A percentile compares a stretch with the other conserved stretches of the same genome.
Evolutionary conservation across 2,797 vertebrate genomes (phyloP).

Genomic region (Morelia viridis): DNA sequence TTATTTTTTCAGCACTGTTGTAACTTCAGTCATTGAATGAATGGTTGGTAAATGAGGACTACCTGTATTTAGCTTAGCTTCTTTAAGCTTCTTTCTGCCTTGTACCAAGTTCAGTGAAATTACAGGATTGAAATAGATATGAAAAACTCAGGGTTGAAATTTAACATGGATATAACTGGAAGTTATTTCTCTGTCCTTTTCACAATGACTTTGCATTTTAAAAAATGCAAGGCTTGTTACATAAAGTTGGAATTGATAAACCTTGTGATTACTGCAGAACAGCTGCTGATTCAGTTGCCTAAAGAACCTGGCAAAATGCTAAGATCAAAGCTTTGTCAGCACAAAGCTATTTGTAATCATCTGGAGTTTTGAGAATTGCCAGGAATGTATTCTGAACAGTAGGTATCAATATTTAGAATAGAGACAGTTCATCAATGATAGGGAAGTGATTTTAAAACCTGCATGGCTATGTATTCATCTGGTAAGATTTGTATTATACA

Average conservation of each 20-base stretch:
- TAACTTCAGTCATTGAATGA: background rate
- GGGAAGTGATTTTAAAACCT: background rate
- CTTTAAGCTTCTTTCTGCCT: background rate
- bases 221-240: background rate
- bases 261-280: slow-evolving; percentile 15
- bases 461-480: background rate
- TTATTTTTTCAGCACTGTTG: too few relatives aligned
- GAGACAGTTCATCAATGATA: background rate
- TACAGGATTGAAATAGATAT: background rate
- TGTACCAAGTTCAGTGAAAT: background rate
- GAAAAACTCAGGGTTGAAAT: background rate
- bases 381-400: slow-evolving; percentile 5
- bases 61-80: background rate
- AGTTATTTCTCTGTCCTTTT: slow-evolving; percentile 6
- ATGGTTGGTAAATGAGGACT: background rate
- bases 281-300: background rate
- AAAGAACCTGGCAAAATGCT: background rate
- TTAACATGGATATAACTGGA: background rate
- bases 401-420: slow-evolving; percentile 8
- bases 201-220: background rate
- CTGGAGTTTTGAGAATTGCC: slow-evolving; percentile 4
- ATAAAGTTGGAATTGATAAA: background rate
- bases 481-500: background rate
- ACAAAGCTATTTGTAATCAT: slow-evolving; percentile 15
- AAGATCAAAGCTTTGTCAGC: slow-evolving; percentile 18